Percentiles rank a stretch among this genome's conserved stretches.
Evolutionary conservation across 2,113 vertebrate species (phyloP).

Genomic region (Heterotis niloticus): DNA sequence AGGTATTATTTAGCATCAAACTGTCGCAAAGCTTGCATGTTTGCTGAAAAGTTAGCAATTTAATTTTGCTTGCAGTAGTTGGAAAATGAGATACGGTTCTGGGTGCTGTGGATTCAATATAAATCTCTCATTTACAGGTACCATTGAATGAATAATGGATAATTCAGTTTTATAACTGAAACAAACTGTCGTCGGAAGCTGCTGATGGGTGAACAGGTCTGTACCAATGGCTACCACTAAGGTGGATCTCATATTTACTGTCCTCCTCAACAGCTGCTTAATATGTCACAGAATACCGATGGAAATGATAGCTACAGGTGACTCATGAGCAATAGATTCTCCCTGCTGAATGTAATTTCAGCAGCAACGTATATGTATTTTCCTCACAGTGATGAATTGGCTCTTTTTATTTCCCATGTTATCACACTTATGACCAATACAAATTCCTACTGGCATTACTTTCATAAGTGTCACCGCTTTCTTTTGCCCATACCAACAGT

Average conservation of each 20-base stretch:
- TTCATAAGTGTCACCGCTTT: no score
- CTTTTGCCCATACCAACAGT: no score
- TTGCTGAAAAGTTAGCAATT: constrained; percentile 46
- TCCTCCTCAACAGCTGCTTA: not conserved
- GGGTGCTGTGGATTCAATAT: constrained; percentile 46
- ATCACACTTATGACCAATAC: no score
- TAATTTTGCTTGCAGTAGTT: constrained; percentile 55
- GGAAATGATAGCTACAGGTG: not conserved
- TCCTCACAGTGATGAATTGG: not conserved
- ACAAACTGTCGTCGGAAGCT: constrained; percentile 20
- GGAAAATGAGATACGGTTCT: constrained; percentile 45
- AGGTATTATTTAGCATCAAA: constrained; percentile 50
- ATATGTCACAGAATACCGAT: not conserved
- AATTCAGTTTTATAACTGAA: constrained; percentile 30
- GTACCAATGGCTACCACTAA: not conserved
- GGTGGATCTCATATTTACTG: not conserved
- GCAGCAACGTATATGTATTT: not conserved
- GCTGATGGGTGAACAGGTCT: constrained; percentile 17
- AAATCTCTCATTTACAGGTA: constrained; percentile 44
- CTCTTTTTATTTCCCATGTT: no score
- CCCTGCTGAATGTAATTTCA: not conserved
- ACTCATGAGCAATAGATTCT: not conserved
- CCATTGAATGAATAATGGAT: constrained; percentile 36
- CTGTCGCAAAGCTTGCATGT: constrained; percentile 38
- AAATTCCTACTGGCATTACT: no score